These are phyloP conservation scores for Lysandra coridon DNA, from an alignment of 2,888 invertebrate genomes.

Conservation along the genomic window DNA sequence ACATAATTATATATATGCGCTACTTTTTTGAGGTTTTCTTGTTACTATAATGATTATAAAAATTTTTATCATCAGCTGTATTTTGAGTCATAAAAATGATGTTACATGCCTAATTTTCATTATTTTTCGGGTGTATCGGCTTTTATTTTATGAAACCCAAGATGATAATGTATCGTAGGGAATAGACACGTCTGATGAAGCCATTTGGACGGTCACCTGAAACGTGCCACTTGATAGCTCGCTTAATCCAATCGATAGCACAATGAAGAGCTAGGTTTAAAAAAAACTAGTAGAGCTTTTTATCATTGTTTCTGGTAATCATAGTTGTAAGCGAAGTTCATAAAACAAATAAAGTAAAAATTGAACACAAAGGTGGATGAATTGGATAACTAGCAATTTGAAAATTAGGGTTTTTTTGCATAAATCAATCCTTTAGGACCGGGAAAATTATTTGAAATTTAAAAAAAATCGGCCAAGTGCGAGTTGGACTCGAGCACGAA, in stretches of 20 bases:
- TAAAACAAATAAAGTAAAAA: background rate
- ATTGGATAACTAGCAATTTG: too few relatives aligned
- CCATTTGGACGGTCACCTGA: conserved; percentile 59
- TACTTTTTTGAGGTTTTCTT: too few relatives aligned
- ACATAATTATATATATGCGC: too few relatives aligned
- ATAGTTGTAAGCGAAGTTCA: background rate
- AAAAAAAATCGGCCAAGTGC: too few relatives aligned
- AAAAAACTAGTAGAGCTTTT: background rate
- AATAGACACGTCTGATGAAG: conserved; percentile 54
- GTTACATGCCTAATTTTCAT: background rate
- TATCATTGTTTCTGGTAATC: too few relatives aligned
- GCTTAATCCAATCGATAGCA: conserved; percentile 32
- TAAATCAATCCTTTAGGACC: too few relatives aligned
- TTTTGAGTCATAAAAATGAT: background rate
- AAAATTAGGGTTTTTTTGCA: too few relatives aligned
- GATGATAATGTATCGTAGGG: background rate
- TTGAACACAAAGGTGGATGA: too few relatives aligned
- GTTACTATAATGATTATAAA: background rate
- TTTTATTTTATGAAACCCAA: conserved; percentile 16
- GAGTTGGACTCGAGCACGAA: too few relatives aligned
- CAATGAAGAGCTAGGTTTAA: background rate
- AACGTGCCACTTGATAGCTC: conserved; percentile 32
- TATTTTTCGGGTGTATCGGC: background rate
- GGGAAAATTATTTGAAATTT: too few relatives aligned
- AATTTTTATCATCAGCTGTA: background rate